These are phyloP conservation scores for Amblyjoppa fuscipennis DNA, from an alignment of 2,888 invertebrate species.

Conservation along the genomic window DNA sequence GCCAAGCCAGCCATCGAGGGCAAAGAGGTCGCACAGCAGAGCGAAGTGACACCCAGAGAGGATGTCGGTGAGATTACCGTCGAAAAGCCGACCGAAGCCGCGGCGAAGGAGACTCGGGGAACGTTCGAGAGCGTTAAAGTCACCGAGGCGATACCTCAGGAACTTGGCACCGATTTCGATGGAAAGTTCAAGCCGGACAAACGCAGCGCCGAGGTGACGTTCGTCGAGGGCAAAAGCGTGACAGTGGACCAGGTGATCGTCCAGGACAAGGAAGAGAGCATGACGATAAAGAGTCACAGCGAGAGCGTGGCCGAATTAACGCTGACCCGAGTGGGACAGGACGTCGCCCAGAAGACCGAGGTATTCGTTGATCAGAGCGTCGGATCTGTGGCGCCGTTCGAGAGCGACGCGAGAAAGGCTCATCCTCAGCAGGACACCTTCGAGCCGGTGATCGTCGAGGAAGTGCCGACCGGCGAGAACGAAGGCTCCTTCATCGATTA, in stretches of 20 bases:
- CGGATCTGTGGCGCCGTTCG: conserved; percentile 74
- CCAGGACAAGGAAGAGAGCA: conserved; percentile 81
- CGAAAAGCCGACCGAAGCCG: conserved; percentile 81
- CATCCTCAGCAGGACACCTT: conserved; percentile 77
- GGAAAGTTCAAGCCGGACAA: conserved; percentile 77
- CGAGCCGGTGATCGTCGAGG: conserved; percentile 78
- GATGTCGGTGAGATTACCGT: conserved; percentile 76
- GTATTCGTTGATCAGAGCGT: conserved; percentile 80
- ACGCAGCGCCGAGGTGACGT: conserved; percentile 79
- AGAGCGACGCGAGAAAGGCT: conserved; percentile 75
- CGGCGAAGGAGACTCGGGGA: conserved; percentile 85
- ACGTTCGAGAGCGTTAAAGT: conserved; percentile 85
- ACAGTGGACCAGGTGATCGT: conserved; percentile 81
- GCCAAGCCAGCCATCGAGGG: conserved; percentile 83
- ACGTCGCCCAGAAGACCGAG: conserved; percentile 82
- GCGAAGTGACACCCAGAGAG: conserved; percentile 75
- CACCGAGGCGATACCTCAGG: conserved; percentile 81
- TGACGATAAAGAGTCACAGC: conserved; percentile 71
- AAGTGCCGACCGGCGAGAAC: conserved; percentile 77
- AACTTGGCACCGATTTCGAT: conserved; percentile 71
- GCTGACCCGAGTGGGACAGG: conserved; percentile 76
- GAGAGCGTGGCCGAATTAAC: conserved; percentile 73
- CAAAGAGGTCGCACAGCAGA: conserved; percentile 84
- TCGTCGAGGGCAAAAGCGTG: conserved; percentile 81
- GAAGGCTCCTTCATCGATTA: conserved; percentile 77